Conservation (phyloP, 1,140 invertebrate genomes). For the Conus betulinus region DNA sequence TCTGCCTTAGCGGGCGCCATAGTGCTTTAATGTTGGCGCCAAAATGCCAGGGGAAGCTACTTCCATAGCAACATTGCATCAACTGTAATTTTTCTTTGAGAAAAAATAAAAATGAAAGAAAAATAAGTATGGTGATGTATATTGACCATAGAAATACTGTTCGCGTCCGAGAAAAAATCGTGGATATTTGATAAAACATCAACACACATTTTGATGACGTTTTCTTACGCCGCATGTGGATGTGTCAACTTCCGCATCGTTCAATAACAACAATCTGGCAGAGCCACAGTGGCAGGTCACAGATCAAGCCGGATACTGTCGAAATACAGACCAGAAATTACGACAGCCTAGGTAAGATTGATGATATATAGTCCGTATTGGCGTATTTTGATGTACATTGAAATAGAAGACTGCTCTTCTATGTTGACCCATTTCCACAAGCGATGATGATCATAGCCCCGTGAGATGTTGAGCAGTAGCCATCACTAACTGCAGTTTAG, state of each 20-base stretch:
- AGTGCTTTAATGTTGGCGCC: conserved; percentile 25
- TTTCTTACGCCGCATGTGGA: background rate
- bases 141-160: background rate
- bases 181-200: background rate
- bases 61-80: background rate
- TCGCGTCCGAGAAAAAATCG: background rate
- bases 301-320: no score
- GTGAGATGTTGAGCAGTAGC: no score
- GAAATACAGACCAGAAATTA: no score
- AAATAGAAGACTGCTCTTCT: no score
- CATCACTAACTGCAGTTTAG: no score
- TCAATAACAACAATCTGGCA: background rate
- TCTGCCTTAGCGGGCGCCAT: conserved; percentile 34
- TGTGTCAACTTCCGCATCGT: background rate
- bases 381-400: no score
- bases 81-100: background rate
- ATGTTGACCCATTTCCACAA: no score
- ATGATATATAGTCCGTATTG: no score
- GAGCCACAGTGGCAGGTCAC: no score
- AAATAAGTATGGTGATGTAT: background rate
- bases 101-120: background rate
- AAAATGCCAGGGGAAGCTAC: conserved; percentile 25
- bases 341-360: no score
- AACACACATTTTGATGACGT: conserved; percentile 19
- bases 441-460: no score